phyloP scores from a whole-genome alignment of 2,888 invertebrate genomes.

The Eustalomyia histrio region DNA sequence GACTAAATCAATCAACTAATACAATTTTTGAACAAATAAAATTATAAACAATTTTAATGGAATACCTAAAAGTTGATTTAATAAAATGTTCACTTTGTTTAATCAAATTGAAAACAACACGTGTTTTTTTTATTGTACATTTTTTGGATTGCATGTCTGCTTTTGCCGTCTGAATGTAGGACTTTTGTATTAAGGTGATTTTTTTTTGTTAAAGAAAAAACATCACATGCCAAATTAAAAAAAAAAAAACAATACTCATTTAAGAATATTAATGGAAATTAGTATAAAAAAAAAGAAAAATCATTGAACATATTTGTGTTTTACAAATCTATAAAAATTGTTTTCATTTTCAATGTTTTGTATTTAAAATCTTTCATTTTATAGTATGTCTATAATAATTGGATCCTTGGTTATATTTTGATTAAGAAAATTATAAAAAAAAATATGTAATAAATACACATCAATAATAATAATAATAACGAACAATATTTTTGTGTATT shows the following conservation, averaged over 20 bases:
- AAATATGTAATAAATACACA: background rate
- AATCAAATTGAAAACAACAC: background rate
- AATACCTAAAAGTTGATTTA: background rate
- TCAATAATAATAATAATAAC: background rate
- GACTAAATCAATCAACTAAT: background rate
- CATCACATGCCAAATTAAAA: background rate
- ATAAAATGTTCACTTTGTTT: background rate
- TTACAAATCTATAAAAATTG: too few species aligned
- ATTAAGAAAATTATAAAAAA: background rate
- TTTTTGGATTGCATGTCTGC: background rate
- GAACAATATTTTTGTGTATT: background rate
- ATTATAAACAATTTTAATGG: background rate
- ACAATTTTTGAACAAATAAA: background rate
- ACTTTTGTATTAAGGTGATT: background rate
- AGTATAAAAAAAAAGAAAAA: background rate
- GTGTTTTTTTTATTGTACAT: background rate
- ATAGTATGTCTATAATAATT: background rate
- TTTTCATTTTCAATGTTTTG: too few species aligned
- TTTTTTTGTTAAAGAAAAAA: background rate
- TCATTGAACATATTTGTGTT: too few species aligned
- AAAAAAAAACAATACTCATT: background rate
- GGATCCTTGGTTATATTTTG: background rate
- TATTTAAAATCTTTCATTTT: background rate
- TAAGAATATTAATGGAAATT: background rate
- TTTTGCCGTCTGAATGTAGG: background rate